These are phyloP conservation scores for Kryptolebias ocellatus DNA, from an alignment of 2,797 vertebrate genomes.

Conservation along the genomic window DNA sequence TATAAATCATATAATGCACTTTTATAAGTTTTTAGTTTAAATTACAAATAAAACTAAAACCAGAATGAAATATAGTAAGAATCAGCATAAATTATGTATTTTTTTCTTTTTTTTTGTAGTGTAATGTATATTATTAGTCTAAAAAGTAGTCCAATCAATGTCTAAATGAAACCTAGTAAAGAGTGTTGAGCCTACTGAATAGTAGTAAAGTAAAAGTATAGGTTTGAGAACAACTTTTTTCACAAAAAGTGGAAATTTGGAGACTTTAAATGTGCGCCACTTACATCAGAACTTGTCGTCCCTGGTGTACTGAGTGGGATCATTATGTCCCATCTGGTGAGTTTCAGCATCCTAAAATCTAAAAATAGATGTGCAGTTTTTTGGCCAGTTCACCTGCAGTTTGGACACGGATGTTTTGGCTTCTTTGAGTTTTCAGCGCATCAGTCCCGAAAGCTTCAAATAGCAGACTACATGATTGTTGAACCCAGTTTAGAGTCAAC, in stretches of 20 bases:
- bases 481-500: not conserved
- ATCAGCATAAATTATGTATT: too few species aligned
- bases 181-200: not conserved
- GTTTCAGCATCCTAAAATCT: slow-evolving; percentile 11
- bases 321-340: slow-evolving; percentile 40
- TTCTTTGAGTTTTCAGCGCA: slow-evolving; percentile 32
- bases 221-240: not conserved
- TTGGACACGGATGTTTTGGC: slow-evolving; percentile 41
- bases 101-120: too few species aligned
- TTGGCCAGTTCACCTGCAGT: slow-evolving; percentile 48
- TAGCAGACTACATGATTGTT: not conserved
- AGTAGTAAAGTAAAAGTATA: not conserved
- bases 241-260: not conserved
- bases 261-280: not conserved
- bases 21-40: too few species aligned
- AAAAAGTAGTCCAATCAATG: not conserved
- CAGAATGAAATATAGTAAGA: too few species aligned
- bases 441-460: too few species aligned
- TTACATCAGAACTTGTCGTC: slow-evolving; percentile 13
- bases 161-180: not conserved
- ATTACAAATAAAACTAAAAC: too few species aligned
- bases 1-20: too few species aligned
- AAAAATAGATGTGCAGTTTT: slow-evolving; percentile 33
- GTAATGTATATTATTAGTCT: too few species aligned
- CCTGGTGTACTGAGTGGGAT: not conserved